Evolutionary conservation across 1,140 invertebrate species (phyloP).

Genomic region (Pentalonia nigronervosa): DNA sequence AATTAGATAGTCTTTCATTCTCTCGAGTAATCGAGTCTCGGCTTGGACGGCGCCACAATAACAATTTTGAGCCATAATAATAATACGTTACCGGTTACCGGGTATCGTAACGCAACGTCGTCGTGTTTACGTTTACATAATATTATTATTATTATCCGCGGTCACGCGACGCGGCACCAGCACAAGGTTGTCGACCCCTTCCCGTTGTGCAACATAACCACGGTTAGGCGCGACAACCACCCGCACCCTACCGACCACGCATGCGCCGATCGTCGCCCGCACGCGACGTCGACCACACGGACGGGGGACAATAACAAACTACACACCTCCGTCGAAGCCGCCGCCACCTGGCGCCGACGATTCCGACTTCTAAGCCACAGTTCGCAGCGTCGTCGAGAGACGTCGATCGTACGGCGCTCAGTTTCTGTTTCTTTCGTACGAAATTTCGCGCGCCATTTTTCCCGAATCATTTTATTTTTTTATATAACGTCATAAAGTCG

Average conservation of each 20-base stretch:
- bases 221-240: neutral
- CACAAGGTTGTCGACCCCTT: conserved; percentile 4
- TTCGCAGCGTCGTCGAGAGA: neutral
- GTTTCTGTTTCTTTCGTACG: neutral
- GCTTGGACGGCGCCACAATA: neutral
- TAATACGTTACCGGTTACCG: neutral
- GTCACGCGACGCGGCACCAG: neutral
- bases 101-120: neutral
- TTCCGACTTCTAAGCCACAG: neutral
- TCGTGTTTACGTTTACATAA: conserved; percentile 1
- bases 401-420: neutral
- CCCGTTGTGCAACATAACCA: neutral
- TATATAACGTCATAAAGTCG: neutral
- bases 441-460: conserved; percentile 33
- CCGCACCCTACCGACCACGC: neutral
- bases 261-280: neutral
- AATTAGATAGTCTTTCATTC: neutral
- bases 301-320: neutral
- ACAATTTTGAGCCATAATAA: neutral
- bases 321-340: neutral
- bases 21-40: too few relatives aligned
- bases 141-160: conserved; percentile 17
- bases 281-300: neutral
- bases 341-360: neutral
- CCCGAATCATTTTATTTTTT: neutral